Base-by-base conservation (phyloP, 2,113 vertebrate genomes). In the Agelaius tricolor region DNA sequence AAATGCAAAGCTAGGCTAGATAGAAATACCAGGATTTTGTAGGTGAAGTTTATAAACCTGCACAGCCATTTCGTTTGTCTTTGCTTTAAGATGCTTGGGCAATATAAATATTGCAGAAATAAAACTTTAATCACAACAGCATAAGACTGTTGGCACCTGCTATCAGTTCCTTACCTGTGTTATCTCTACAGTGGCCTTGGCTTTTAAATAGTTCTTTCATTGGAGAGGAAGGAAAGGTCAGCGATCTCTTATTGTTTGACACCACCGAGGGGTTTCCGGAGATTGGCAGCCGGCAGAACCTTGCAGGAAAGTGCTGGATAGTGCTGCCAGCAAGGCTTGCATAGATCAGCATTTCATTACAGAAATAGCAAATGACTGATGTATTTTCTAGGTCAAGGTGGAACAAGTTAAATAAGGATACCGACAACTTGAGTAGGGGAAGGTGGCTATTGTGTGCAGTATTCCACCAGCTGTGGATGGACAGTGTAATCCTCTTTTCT, bases 331-430 rank as follows among this genome's bases (percentile, higher is more conserved):
- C 16, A 46, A 73, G 84, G 24, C 95, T 85, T 94, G 90, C 93
- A 84, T 79, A 90, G 92, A 94, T 96, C 93, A 97, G 95, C 96
- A 94, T 96, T 96, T 95, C 77, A 89, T 95, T 94, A 90, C 76
- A 49, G 87, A 93, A 95, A 95, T 90, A 96, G 92, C 89, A 92
- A 81, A 93, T 62, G 78, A 71, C 74, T 89, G 49, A 83, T 73
- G 30, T 35, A 41, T 79, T 95, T 97, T 96, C 87, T 85, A 93
- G 95, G 93, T 97, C 94, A 96, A 96, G 92, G 93, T 90, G 90
- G 94, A 86, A 83, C 77, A 93, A 87, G 71, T 91, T 85, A 81
- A 94, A 78, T 81, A 92, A 75, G 65, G 80, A 87, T 84, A 55
- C 65, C 78, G 82, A 58, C 51, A 55, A 51, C 66, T 79, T 88